phyloP scores from a whole-genome alignment of 64 coral and sea anemone genomes.

The Pocillopora damicornis region DNA sequence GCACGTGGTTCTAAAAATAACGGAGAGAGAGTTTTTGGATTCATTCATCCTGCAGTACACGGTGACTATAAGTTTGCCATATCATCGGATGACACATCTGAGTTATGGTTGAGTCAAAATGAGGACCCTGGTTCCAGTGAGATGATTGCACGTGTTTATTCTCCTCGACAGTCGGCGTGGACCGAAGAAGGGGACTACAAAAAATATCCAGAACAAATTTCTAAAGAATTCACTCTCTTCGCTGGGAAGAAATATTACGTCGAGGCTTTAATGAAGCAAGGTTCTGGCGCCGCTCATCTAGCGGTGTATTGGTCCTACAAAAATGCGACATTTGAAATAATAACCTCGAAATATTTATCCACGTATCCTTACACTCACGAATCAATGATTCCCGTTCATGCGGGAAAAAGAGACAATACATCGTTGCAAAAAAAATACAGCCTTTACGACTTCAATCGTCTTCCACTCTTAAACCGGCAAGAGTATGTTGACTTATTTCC shows the following conservation, averaged over 20 bases:
- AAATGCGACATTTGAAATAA: constrained; percentile 1
- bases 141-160: constrained; percentile 12
- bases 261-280: constrained; percentile 1
- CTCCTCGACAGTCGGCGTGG: not conserved
- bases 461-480: not conserved
- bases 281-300: not conserved
- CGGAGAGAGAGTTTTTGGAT: constrained; percentile 14
- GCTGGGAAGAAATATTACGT: constrained; percentile 27
- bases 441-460: not conserved
- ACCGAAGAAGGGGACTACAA: not conserved
- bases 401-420: not conserved
- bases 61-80: constrained; percentile 30
- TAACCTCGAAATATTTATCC: not conserved
- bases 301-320: constrained; percentile 2
- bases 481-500: not conserved
- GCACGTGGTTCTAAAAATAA: not conserved
- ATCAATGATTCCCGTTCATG: not conserved
- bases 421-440: not conserved
- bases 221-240: not conserved
- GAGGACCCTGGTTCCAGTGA: not conserved
- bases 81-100: not conserved
- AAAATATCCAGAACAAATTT: not conserved
- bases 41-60: not conserved
- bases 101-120: constrained; percentile 14
- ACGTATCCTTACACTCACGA: not conserved